A percentile compares a stretch with the other conserved stretches of the same genome.
phyloP scores from a whole-genome alignment of 1,140 invertebrate genomes.

The Apis mellifera region Amel_HAv3.1 CM009939.2:7498501-7499000 shows the following conservation, averaged over 20 bases:
- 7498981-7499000: neutral
- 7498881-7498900: neutral
- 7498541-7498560: neutral
- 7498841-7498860: neutral
- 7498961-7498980: neutral
- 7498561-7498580: neutral
- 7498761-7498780: neutral
- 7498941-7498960: neutral
- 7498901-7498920: conserved; percentile 6
- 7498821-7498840: neutral
- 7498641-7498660: conserved; percentile 1
- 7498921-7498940: neutral
- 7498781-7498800: neutral
- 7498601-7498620: neutral
- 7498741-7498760: neutral
- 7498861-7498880: neutral
- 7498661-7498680: neutral
- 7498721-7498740: neutral
- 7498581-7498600: neutral
- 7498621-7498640: conserved; percentile 19
- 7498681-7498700: neutral
- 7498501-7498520: neutral
- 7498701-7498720: neutral
- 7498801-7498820: neutral
- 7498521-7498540: neutral